phyloP scores from a whole-genome alignment of 2,797 vertebrate species.

The Threskiornis aethiopicus region DNA sequence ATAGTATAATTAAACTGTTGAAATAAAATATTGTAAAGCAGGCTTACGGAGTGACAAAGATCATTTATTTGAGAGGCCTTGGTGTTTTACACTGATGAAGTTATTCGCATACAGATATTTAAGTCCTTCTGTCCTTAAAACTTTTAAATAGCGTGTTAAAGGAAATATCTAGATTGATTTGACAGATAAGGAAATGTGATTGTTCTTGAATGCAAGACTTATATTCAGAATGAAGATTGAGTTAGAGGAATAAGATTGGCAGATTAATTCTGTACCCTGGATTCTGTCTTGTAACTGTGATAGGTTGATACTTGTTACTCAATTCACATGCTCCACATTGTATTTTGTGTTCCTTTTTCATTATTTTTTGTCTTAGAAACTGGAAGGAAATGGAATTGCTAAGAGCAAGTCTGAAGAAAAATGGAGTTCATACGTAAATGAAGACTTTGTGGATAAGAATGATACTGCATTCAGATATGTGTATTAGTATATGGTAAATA shows the following conservation, averaged over 20 bases:
- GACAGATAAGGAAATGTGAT: background rate
- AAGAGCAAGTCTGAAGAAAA: background rate
- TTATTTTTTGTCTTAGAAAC: conserved; percentile 17
- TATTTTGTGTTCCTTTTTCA: background rate
- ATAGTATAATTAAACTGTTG: background rate
- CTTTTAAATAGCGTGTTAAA: background rate
- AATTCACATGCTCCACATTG: background rate
- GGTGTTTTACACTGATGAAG: background rate
- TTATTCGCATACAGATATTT: background rate
- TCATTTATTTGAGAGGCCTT: background rate
- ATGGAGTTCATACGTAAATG: background rate
- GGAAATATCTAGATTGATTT: background rate
- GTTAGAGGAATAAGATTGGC: background rate
- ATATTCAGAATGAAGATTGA: background rate
- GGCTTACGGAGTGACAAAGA: background rate
- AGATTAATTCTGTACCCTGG: background rate
- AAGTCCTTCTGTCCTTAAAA: background rate
- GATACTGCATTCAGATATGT: background rate
- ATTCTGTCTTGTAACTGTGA: background rate
- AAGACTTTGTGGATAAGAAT: background rate
- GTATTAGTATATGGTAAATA: background rate
- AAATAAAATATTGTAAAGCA: background rate
- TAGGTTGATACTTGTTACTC: background rate
- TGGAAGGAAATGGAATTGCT: background rate
- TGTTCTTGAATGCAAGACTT: background rate